Base-by-base conservation (phyloP, 2,113 vertebrate species). In the Catharus minimus region DNA sequence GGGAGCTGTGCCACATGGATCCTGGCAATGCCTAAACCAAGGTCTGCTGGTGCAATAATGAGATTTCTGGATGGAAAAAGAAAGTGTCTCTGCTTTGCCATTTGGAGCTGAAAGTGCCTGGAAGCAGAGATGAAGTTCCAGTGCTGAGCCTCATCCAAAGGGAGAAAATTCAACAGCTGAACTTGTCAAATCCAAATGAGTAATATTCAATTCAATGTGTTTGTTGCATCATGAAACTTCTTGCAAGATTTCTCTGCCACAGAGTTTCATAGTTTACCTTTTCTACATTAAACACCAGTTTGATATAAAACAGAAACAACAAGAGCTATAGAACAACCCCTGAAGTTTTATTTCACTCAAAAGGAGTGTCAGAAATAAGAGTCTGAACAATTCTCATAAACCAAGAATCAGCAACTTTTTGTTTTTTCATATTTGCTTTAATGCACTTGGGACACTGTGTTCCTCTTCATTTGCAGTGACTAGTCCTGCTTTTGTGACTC, bases 1-100 rank as follows among this genome's bases (percentile, higher is more conserved):
- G 17, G 52, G 55, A 28, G 23, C 17, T 2, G 1, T 1, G 6
- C 50, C 3, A 3, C 43, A 18, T 4, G 3, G 8, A 14, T 11
- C 10, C 10, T 5, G 10, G 16, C 49, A 71, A 74, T 78, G 43
- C 26, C 30, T n/a, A 10, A 55, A 60, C 9, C 10, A n/a, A 38
- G 8, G 9, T 21, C 53, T 50, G 20, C 43, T 43, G n/a, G 21
- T 33, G 36, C n/a, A 58, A 26, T 19, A 49, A n/a, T 15, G 22
- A 38, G 24, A 65, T 18, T 47, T 75, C 19, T 75, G 61, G 16
- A 24, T 39, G 64, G 72, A 62, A 66, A 71, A 50, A 36, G 32
- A 33, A 84, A 62, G 19, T 21, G 33, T 15, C 27, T 87, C 38
- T 33, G 38, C 56, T 84, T 32, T 71, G 57, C 22, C 39, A 41